Percentiles rank a stretch among this genome's conserved stretches.
Conservation (phyloP, 2,888 invertebrate species). For the Xanthostigma xanthostigma region DNA sequence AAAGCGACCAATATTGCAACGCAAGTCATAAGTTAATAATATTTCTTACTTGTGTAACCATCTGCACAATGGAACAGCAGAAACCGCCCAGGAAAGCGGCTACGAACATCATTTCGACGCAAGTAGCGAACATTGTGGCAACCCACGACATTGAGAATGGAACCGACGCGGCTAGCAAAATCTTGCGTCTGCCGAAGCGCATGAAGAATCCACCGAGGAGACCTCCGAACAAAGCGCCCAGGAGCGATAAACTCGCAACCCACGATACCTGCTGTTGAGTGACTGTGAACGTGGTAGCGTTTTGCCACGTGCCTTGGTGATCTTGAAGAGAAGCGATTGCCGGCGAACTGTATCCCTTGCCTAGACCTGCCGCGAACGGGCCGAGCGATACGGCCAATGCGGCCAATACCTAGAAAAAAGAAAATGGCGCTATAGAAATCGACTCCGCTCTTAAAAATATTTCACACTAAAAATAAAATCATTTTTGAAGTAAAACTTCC, state of each 20-base stretch:
- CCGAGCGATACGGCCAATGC: conserved; percentile 66
- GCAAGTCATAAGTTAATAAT: neutral
- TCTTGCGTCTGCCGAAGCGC: conserved; percentile 53
- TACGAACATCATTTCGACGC: conserved; percentile 64
- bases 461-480: no score
- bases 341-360: conserved; percentile 71
- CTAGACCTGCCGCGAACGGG: conserved; percentile 62
- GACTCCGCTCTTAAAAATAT: no score
- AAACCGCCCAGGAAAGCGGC: conserved; percentile 76
- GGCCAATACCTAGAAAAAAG: conserved; percentile 46
- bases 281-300: conserved; percentile 47
- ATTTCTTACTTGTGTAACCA: conserved; percentile 50
- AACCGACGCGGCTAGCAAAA: conserved; percentile 54
- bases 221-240: conserved; percentile 68
- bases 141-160: conserved; percentile 72
- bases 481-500: no score
- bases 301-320: conserved; percentile 20
- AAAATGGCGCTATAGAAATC: neutral
- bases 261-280: conserved; percentile 65
- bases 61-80: conserved; percentile 61
- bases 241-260: conserved; percentile 64
- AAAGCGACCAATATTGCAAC: no score
- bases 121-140: conserved; percentile 60
- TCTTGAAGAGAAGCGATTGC: conserved; percentile 59
- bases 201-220: conserved; percentile 65